Evolutionary conservation across 1,140 invertebrate genomes (phyloP).

Genomic region (Atta cephalotes): DNA sequence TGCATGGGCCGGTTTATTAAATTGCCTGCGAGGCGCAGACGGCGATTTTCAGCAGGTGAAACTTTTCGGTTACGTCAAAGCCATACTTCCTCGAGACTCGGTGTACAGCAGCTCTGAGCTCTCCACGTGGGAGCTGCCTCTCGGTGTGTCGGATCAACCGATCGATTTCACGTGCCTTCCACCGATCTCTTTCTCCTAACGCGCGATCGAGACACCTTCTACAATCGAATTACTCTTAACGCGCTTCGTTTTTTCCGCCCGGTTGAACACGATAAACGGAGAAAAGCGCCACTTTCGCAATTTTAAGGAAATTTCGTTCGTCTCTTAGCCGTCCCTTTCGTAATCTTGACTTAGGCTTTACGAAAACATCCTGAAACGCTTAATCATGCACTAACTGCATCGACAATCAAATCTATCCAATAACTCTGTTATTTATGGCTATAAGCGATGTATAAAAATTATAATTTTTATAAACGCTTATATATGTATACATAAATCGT

Average conservation of each 20-base stretch:
- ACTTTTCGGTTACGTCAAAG: constrained; percentile 60
- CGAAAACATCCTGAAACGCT: constrained; percentile 9
- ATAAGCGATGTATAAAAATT: background rate
- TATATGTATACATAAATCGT: background rate
- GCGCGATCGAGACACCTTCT: constrained; percentile 42
- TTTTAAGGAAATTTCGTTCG: constrained; percentile 35
- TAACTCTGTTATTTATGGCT: background rate
- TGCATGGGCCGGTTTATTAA: constrained; percentile 28
- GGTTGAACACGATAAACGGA: constrained; percentile 39
- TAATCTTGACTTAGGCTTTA: constrained; percentile 2
- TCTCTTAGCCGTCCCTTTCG: constrained; percentile 9
- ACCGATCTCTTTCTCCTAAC: constrained; percentile 36
- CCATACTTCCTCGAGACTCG: constrained; percentile 21
- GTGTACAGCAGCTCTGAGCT: background rate
- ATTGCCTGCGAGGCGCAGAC: constrained; percentile 16
- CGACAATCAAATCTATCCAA: background rate
- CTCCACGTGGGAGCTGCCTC: background rate
- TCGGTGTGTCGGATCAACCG: constrained; percentile 39
- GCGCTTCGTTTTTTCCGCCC: constrained; percentile 64
- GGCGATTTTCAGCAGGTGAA: constrained; percentile 62
- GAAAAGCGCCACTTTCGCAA: constrained; percentile 64
- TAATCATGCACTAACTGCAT: background rate
- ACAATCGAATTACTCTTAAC: constrained; percentile 53
- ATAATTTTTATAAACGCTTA: background rate
- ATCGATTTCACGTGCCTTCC: constrained; percentile 68